Evolutionary conservation across 2,888 invertebrate species (phyloP).

Genomic region (Tipula helvola): DNA sequence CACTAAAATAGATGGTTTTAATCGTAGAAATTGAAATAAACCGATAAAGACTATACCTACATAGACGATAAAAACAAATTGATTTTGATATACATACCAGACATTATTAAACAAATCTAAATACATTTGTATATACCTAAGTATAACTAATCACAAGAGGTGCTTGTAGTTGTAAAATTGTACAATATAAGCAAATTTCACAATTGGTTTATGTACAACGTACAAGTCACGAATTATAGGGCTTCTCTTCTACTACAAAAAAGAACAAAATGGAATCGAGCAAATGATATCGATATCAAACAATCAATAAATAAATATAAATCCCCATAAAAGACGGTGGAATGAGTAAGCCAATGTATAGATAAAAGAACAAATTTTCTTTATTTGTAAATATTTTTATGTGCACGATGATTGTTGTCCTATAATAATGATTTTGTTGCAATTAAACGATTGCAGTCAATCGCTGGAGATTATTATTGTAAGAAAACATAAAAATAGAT

Average conservation of each 20-base stretch:
- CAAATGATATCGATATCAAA: not conserved
- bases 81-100: too few species aligned
- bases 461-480: not conserved
- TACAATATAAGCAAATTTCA: not conserved
- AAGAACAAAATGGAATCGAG: not conserved
- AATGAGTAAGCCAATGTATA: not conserved
- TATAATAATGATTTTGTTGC: not conserved
- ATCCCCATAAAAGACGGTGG: not conserved
- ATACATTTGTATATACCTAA: too few species aligned
- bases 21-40: too few species aligned
- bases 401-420: not conserved
- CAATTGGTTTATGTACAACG: not conserved
- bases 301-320: not conserved
- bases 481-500: not conserved
- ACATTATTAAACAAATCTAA: too few species aligned
- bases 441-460: not conserved
- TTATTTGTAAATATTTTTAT: not conserved
- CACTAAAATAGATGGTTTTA: too few species aligned
- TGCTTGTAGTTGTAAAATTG: too few species aligned
- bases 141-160: too few species aligned
- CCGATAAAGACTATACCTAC: too few species aligned
- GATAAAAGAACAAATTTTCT: not conserved
- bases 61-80: too few species aligned
- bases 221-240: not conserved
- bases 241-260: not conserved